Evolutionary conservation across 2,888 invertebrate genomes (phyloP).

Genomic region (Acronicta leporina): DNA sequence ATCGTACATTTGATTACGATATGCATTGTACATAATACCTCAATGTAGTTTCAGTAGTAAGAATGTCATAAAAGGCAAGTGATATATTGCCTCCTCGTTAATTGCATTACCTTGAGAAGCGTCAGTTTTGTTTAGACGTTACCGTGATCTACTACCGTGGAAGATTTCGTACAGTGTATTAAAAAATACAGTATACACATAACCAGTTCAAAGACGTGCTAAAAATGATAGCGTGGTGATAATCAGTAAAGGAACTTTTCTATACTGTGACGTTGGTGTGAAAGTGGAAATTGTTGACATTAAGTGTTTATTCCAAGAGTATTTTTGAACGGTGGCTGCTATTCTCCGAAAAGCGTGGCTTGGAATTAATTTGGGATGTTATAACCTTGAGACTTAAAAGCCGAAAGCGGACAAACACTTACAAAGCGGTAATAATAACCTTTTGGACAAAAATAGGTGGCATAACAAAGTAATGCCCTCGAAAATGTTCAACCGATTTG

Average conservation of each 20-base stretch:
- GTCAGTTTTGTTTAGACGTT: conserved; percentile 17
- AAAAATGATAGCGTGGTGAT: conserved; percentile 5
- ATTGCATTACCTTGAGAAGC: conserved; percentile 36
- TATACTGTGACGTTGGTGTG: conserved; percentile 1
- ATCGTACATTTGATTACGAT: too few species aligned
- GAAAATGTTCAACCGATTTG: conserved; percentile 37
- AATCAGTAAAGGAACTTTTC: conserved; percentile 5
- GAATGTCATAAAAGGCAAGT: conserved; percentile 25
- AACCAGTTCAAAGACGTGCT: neutral
- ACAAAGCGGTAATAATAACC: neutral
- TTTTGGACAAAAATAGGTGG: neutral
- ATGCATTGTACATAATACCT: neutral
- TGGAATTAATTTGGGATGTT: neutral
- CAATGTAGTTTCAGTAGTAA: conserved; percentile 4
- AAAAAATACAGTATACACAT: conserved; percentile 1
- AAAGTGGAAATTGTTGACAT: neutral
- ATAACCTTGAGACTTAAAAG: neutral
- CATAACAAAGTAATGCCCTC: conserved; percentile 22
- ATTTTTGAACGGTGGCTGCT: neutral
- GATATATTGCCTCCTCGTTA: conserved; percentile 40
- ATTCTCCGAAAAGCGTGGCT: neutral
- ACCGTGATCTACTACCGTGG: conserved; percentile 11
- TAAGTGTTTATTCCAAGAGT: neutral
- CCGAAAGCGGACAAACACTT: neutral
- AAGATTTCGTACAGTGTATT: conserved; percentile 28